Conservation (phyloP, 2,888 invertebrate species). For the Endotricha flammealis region DNA sequence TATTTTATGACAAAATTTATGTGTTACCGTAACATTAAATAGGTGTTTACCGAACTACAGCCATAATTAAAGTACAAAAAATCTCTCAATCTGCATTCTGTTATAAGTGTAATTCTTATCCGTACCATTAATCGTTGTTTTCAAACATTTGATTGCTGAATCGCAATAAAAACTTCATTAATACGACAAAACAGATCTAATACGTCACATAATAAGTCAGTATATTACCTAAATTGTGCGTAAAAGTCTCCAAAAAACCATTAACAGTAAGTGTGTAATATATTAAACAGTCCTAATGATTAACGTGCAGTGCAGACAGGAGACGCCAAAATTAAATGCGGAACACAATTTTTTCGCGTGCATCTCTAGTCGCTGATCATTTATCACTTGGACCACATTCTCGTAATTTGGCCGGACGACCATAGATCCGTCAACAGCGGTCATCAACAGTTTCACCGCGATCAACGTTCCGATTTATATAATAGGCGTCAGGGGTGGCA, state of each 20-base stretch:
- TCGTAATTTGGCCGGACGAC: slow-evolving; percentile 23
- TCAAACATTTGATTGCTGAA: slow-evolving; percentile 4
- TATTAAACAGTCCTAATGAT: slow-evolving; percentile 7
- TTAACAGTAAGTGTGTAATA: slow-evolving; percentile 9
- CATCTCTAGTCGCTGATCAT: slow-evolving; percentile 6
- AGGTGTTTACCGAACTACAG: not conserved
- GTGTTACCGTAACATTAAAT: not conserved
- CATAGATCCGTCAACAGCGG: slow-evolving; percentile 42
- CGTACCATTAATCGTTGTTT: not conserved
- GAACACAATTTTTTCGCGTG: slow-evolving; percentile 12
- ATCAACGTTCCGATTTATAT: slow-evolving; percentile 42
- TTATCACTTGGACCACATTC: slow-evolving; percentile 16
- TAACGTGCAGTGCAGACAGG: slow-evolving; percentile 7
- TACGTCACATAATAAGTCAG: not conserved
- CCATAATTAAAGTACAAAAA: not conserved
- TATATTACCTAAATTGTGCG: slow-evolving; percentile 10
- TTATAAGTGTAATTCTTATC: not conserved
- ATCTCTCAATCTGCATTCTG: too few species aligned
- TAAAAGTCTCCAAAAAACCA: slow-evolving; percentile 6
- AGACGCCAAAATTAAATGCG: slow-evolving; percentile 9
- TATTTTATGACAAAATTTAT: not conserved
- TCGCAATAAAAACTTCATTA: slow-evolving; percentile 12
- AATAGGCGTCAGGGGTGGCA: slow-evolving; percentile 46
- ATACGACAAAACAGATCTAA: slow-evolving; percentile 6
- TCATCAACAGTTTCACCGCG: slow-evolving; percentile 39